Conservation (phyloP, 2,888 invertebrate genomes). For the Seira ritae region DNA sequence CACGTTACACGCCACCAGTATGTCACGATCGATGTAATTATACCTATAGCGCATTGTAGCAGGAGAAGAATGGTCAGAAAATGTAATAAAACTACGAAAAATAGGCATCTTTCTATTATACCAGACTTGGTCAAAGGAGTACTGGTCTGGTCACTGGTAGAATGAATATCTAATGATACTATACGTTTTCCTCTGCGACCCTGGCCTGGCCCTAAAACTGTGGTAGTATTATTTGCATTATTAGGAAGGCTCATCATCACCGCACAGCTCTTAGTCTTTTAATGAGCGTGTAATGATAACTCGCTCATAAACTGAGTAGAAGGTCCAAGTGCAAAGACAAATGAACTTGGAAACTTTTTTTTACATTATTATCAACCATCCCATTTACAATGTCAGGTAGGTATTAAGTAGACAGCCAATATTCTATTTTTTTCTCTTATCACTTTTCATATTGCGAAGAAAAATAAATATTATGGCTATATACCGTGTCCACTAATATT, state of each 20-base stretch:
- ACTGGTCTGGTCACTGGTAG: background rate
- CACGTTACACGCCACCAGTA: constrained; percentile 1
- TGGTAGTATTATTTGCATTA: constrained; percentile 7
- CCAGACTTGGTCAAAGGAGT: background rate
- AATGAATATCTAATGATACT: constrained; percentile 9
- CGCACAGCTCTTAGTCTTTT: constrained; percentile 3
- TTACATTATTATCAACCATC: background rate
- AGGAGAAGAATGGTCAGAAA: no score
- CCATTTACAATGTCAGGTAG: constrained; percentile 1
- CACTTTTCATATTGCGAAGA: background rate
- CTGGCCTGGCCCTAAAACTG: constrained; percentile 35
- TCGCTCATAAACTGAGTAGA: background rate
- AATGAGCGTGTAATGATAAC: background rate
- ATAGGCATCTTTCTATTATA: no score
- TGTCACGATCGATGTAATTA: constrained; percentile 23
- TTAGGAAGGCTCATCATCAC: background rate
- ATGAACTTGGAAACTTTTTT: constrained; percentile 2
- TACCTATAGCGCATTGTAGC: background rate
- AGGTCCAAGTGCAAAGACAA: constrained; percentile 20
- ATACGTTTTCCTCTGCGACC: constrained; percentile 13
- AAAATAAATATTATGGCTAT: background rate
- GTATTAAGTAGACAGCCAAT: constrained; percentile 5
- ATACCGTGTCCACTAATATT: background rate
- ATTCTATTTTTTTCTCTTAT: background rate
- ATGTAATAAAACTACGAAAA: no score